Base-by-base conservation (phyloP, 2,888 invertebrate species). In the Crossocerus cetratus region DNA sequence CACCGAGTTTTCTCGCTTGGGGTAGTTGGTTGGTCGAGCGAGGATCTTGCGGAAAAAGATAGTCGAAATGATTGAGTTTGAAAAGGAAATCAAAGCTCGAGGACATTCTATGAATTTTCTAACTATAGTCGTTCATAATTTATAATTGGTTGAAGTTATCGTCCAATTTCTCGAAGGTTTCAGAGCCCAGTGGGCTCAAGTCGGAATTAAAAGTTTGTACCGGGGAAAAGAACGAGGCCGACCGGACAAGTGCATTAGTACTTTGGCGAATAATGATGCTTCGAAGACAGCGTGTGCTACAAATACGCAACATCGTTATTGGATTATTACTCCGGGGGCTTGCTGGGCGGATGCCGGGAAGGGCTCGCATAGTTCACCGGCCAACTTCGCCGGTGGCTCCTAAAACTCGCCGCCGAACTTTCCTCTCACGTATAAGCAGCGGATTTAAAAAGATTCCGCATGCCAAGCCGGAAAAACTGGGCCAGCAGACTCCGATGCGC, bases 401-500 rank as follows among this genome's bases (percentile, higher is more conserved):
- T 16, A 13, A 49, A 49, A 49, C 49, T 49, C n/a, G 0, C 32
- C 1, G 14, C 16, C 49, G 13, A 49, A 49, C 49, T 49, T 49
- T 49, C 49, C 49, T 16, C 49, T 49, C 49, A 49, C 49, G 49
- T 49, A 16, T 49, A 49, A 49, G 49, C 14, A 16, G 49, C 49
- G 49, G 49, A 49, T 49, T 49, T 49, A 49, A 49, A 49, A 49
- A 49, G 49, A 49, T 49, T 49, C 49, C 11, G 14, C n/a, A 16
- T 13, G 32, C 49, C 49, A 16, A 16, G 49, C 16, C 16, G n/a
- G 14, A 49, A 3, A 49, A 49, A 49, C 49, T 49, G 32, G 32
- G 32, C 32, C 32, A 32, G 32, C 49, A 49, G 16, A 49, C 49
- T 49, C 14, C 32, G 32, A 32, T 32, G 32, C 1, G 32, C 32